Evolutionary conservation across 1,140 invertebrate genomes (phyloP).

Genomic region (Bombus pascuorum): DNA sequence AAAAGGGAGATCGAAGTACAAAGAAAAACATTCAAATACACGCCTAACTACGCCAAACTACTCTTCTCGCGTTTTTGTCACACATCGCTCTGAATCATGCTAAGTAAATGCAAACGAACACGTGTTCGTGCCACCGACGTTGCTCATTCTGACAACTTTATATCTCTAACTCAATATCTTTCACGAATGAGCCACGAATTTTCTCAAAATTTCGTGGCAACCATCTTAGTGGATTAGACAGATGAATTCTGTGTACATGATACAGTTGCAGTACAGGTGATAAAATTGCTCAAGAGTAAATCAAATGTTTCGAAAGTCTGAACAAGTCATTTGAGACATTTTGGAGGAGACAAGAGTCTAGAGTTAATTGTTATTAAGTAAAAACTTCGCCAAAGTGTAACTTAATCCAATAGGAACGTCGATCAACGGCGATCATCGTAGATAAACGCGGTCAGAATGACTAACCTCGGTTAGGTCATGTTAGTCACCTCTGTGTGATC

Average conservation of each 20-base stretch:
- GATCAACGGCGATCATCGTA: background rate
- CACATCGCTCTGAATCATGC: slow-evolving; percentile 43
- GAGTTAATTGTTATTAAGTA: no score
- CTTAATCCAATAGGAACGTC: background rate
- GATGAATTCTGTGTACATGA: no score
- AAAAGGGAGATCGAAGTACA: background rate
- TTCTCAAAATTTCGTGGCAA: background rate
- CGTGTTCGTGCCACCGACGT: slow-evolving; percentile 47
- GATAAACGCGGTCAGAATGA: slow-evolving; percentile 48
- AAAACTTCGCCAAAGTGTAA: no score
- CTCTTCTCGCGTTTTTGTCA: slow-evolving; percentile 9
- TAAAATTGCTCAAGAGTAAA: no score
- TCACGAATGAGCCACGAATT: background rate
- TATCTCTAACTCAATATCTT: background rate
- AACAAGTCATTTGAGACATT: no score
- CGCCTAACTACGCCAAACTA: slow-evolving; percentile 43
- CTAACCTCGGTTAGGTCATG: slow-evolving; percentile 65
- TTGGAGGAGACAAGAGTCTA: no score
- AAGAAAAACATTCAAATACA: slow-evolving; percentile 20
- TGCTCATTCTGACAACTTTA: slow-evolving; percentile 56
- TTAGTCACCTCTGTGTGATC: slow-evolving; percentile 87
- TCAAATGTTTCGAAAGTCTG: no score
- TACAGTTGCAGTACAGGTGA: no score
- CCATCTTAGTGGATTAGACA: background rate
- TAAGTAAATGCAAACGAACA: slow-evolving; percentile 49